Evolutionary conservation across 1,140 invertebrate species (phyloP), one percentile per base, ranked within the genome.

Genomic region (Drosophila kohkoa): DNA sequence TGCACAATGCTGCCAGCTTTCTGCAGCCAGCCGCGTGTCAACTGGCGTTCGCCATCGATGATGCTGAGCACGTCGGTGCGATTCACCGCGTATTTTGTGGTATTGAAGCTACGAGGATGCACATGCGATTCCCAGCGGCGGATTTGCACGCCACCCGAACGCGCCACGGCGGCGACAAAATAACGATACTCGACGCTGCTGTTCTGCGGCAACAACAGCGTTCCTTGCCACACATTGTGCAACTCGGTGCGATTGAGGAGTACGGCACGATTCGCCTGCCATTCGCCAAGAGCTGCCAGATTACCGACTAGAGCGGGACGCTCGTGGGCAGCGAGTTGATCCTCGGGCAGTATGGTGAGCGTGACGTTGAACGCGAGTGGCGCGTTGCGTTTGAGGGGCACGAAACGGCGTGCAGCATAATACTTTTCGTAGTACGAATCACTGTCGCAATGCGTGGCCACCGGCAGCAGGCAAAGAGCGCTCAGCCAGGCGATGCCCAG

Each of bases 121-220:
- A 96, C 92, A 64, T 96, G 94, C 2, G 96, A 96, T 91, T 97
- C 96, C 96, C 96, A 97, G 85, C 93, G 93, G 38, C 95, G 94
- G 7, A 97, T 94, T 43, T 96, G 94, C 8, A 96, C 93, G 5
- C 35, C 43, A 3, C 78, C 76, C 1, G 64, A 43, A 3, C 76
- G 69, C 0, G 57, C 65, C 7, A 81, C 74, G 1, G 82, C 77
- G 0, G 82, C 91, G 1, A 82, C 73, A 88, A 96, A 96, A 91
- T 96, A 97, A 11, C 96, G 94, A 81, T 95, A 97, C 38, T 95
- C 92, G 4, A 96, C 92, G 66, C 94, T 94, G 55, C 86, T 85
- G 69, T 95, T 94, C 5, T 93, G 93, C 1, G 95, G 95, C 62
- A 96, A 69, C 32, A 85, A 67, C 15, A 94, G 74, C 13, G 77